phyloP scores from a whole-genome alignment of 2,113 vertebrate genomes.

The Heptranchias perlo region DNA sequence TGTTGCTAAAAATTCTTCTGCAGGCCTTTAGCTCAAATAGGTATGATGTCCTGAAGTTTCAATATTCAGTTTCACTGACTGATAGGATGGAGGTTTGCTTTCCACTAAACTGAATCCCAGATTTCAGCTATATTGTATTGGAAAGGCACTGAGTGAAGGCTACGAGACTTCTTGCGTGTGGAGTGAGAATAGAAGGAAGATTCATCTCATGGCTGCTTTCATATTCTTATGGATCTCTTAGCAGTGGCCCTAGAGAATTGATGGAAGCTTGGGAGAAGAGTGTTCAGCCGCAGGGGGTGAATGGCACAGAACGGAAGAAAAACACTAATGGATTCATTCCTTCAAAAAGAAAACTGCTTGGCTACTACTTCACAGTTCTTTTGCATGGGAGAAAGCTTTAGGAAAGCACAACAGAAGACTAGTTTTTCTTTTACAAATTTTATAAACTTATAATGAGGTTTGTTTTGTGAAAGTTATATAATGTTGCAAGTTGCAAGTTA shows the following conservation, averaged over 20 bases:
- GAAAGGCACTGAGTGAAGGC: neutral
- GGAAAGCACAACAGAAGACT: neutral
- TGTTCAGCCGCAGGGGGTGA: neutral
- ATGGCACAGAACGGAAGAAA: neutral
- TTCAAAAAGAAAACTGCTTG: neutral
- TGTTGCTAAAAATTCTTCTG: neutral
- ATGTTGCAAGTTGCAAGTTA: neutral
- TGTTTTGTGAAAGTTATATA: slow-evolving; percentile 1
- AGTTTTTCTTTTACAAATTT: neutral
- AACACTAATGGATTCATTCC: neutral
- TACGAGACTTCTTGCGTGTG: neutral
- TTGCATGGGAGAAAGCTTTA: neutral
- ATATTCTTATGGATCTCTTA: slow-evolving; percentile 13
- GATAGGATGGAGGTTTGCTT: neutral
- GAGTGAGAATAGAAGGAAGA: neutral
- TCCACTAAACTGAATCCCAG: neutral
- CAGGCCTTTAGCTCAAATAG: neutral
- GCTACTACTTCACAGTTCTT: neutral
- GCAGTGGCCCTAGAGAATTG: neutral
- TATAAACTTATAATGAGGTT: slow-evolving; percentile 1
- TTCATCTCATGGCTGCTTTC: neutral
- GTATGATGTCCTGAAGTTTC: neutral
- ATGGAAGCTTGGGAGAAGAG: neutral
- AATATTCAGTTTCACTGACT: neutral
- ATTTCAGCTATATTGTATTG: neutral